These are phyloP conservation scores for Masticophis lateralis DNA, from an alignment of 2,797 vertebrate genomes.

Conservation along the genomic window DNA sequence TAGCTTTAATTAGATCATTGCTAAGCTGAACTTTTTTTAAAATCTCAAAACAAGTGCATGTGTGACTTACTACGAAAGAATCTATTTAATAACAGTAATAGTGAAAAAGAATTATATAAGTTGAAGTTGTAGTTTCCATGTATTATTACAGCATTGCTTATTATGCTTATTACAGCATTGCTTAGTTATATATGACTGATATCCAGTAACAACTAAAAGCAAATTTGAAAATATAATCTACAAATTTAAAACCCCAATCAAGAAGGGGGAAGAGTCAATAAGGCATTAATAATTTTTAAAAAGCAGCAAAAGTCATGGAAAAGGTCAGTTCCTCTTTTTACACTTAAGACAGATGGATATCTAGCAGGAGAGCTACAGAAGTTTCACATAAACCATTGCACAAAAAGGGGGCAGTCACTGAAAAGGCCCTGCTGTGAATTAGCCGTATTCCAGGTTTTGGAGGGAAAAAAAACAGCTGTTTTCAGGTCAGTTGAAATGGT, in stretches of 20 bases:
- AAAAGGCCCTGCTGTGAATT: background rate
- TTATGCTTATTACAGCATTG: background rate
- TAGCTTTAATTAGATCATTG: background rate
- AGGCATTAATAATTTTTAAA: background rate
- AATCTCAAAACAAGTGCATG: background rate
- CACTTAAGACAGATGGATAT: background rate
- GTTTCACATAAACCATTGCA: background rate
- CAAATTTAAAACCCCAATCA: background rate
- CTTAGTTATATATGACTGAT: background rate
- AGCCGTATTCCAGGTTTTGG: background rate
- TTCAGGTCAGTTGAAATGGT: background rate
- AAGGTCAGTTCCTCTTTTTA: background rate
- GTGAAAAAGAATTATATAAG: background rate
- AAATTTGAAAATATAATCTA: background rate
- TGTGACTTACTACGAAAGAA: background rate
- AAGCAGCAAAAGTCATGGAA: background rate
- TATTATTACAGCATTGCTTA: background rate
- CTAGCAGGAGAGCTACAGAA: background rate
- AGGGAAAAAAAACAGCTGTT: background rate
- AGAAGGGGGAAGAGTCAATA: background rate
- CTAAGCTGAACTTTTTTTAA: background rate
- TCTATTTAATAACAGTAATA: background rate
- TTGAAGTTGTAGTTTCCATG: background rate
- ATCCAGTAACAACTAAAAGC: background rate
- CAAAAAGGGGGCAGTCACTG: background rate